Evolutionary conservation across 1,140 invertebrate species (phyloP).

Genomic region (Drosophila oshimai): DNA sequence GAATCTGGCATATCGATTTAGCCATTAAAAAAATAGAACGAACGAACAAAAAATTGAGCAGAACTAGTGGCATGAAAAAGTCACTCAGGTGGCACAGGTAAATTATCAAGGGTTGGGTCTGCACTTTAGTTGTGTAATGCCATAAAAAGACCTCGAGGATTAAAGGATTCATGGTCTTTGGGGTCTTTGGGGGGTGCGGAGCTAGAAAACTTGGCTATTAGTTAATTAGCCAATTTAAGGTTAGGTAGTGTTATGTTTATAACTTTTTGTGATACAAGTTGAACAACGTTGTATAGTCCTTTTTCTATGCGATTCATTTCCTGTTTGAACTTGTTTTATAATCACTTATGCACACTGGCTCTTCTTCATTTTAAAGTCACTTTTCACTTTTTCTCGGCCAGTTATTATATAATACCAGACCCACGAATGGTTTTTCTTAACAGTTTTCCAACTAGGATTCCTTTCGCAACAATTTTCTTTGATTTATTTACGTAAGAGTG

Average conservation of each 20-base stretch:
- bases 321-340: constrained; percentile 46
- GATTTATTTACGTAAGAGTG: constrained; percentile 62
- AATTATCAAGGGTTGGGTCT: constrained; percentile 16
- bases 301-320: background rate
- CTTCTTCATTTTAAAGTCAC: constrained; percentile 33
- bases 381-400: constrained; percentile 40
- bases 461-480: background rate
- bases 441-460: background rate
- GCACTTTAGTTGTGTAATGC: constrained; percentile 38
- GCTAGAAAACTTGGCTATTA: background rate
- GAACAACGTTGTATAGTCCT: constrained; percentile 3
- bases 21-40: constrained; percentile 49
- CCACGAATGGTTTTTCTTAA: background rate
- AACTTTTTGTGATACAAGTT: background rate
- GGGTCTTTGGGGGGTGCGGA: background rate
- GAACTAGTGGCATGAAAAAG: constrained; percentile 24
- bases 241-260: background rate
- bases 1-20: constrained; percentile 60
- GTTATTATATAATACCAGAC: constrained; percentile 53
- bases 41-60: constrained; percentile 17
- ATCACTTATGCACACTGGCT: constrained; percentile 50
- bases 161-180: background rate
- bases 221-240: constrained; percentile 6
- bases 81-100: constrained; percentile 34
- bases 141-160: constrained; percentile 20